phyloP scores from a whole-genome alignment of 2,113 vertebrate genomes.

The Gasterosteus nipponicus region DNA sequence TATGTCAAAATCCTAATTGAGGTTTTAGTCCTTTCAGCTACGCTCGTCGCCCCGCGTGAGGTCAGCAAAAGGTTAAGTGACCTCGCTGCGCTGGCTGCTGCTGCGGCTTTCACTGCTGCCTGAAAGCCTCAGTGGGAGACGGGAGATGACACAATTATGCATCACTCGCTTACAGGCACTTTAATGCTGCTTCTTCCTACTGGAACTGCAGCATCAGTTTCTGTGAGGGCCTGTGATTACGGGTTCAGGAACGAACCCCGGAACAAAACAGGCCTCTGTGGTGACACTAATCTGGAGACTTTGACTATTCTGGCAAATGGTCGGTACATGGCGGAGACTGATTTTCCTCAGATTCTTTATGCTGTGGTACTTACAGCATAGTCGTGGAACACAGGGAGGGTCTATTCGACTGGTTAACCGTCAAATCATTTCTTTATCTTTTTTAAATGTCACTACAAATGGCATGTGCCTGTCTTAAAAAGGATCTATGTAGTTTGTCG shows the following conservation, averaged over 20 bases:
- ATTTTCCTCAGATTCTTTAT: background rate
- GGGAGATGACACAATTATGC: conserved; percentile 56
- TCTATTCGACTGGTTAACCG: background rate
- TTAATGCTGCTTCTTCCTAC: conserved; percentile 29
- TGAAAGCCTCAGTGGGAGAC: conserved; percentile 67
- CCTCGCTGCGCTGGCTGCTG: conserved; percentile 7
- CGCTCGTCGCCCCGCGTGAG: conserved; percentile 10
- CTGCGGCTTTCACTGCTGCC: conserved; percentile 41
- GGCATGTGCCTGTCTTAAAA: too few species aligned
- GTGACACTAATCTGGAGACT: conserved; percentile 55
- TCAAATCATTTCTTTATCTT: background rate
- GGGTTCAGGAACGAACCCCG: conserved; percentile 43
- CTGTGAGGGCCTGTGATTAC: conserved; percentile 44
- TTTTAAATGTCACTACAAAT: background rate
- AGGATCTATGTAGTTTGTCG: too few species aligned
- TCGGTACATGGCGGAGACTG: conserved; percentile 24
- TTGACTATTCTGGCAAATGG: conserved; percentile 41
- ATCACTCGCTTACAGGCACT: conserved; percentile 44
- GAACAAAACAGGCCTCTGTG: conserved; percentile 54
- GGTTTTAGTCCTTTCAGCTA: conserved; percentile 9
- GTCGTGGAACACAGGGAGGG: background rate
- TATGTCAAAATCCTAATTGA: background rate
- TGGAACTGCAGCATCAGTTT: conserved; percentile 37
- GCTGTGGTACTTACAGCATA: background rate
- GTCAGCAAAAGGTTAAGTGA: conserved; percentile 44